Percentiles rank a stretch among this genome's conserved stretches.
phyloP scores from a whole-genome alignment of 2,888 invertebrate genomes.

The Lepidocyrtinus sp. region DNA sequence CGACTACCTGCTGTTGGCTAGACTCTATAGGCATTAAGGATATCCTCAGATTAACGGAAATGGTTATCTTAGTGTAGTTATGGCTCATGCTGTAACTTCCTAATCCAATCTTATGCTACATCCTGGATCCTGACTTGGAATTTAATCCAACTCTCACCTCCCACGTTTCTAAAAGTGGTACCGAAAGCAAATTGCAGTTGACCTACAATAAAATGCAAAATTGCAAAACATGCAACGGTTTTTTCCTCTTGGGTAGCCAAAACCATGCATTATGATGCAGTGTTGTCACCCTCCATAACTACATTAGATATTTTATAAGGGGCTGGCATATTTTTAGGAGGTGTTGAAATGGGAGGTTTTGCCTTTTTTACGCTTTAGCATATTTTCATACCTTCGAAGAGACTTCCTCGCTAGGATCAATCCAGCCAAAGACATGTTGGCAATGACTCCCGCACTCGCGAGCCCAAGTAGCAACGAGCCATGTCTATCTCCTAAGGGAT shows the following conservation, averaged over 20 bases:
- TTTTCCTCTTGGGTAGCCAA: no score
- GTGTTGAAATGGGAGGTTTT: no score
- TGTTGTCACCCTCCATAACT: no score
- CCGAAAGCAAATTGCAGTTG: conserved; percentile 17
- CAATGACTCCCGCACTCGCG: conserved; percentile 75
- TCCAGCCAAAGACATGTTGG: conserved; percentile 86
- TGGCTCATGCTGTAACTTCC: conserved; percentile 1
- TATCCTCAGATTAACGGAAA: conserved; percentile 14
- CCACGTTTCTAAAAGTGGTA: no score
- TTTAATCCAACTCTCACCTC: no score
- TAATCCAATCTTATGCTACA: conserved; percentile 4
- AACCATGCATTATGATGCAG: no score
- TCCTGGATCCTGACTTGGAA: no score
- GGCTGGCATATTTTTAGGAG: no score
- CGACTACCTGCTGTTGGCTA: neutral
- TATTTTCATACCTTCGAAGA: conserved; percentile 79
- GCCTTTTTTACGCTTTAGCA: no score
- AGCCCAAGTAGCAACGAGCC: conserved; percentile 75
- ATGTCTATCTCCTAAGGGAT: conserved; percentile 84
- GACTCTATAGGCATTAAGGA: neutral
- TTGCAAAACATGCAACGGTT: conserved; percentile 11
- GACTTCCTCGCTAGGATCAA: conserved; percentile 86
- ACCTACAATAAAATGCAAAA: neutral
- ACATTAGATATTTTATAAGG: no score
- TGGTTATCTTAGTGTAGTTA: conserved; percentile 13